Evolutionary conservation across 2,888 invertebrate genomes (phyloP).

Genomic region (Pristionchus japonicus): DNA sequence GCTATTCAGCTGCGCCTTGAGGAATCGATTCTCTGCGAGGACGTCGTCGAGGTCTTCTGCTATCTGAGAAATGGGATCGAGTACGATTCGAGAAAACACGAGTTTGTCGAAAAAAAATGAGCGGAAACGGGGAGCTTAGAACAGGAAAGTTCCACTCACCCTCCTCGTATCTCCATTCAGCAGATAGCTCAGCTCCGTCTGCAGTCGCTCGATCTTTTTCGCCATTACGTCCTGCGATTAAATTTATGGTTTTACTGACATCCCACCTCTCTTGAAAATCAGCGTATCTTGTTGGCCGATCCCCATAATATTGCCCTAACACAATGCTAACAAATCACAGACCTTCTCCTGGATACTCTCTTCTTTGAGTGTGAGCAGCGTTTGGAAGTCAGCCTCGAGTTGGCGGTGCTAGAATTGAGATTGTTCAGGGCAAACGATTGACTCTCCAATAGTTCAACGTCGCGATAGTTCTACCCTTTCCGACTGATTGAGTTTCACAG

Average conservation of each 20-base stretch:
- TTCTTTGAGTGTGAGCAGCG: constrained; percentile 61
- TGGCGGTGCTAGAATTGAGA: constrained; percentile 57
- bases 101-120: not conserved
- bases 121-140: too few relatives aligned
- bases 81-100: not conserved
- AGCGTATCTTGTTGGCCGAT: too few relatives aligned
- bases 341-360: constrained; percentile 48
- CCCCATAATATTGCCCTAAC: too few relatives aligned
- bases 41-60: constrained; percentile 64
- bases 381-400: constrained; percentile 61
- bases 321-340: too few relatives aligned
- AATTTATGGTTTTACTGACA: too few relatives aligned
- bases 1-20: constrained; percentile 80
- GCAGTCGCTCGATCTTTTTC: constrained; percentile 55
- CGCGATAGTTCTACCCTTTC: too few relatives aligned
- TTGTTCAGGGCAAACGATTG: too few relatives aligned
- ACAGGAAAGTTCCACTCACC: too few relatives aligned
- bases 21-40: constrained; percentile 75
- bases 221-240: constrained; percentile 9
- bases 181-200: constrained; percentile 59
- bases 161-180: constrained; percentile 62
- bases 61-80: constrained; percentile 50
- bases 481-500: not conserved
- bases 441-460: not conserved
- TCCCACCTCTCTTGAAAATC: too few relatives aligned